Base-by-base conservation (phyloP, 2,888 invertebrate genomes). In the Cerastoderma edule region DNA sequence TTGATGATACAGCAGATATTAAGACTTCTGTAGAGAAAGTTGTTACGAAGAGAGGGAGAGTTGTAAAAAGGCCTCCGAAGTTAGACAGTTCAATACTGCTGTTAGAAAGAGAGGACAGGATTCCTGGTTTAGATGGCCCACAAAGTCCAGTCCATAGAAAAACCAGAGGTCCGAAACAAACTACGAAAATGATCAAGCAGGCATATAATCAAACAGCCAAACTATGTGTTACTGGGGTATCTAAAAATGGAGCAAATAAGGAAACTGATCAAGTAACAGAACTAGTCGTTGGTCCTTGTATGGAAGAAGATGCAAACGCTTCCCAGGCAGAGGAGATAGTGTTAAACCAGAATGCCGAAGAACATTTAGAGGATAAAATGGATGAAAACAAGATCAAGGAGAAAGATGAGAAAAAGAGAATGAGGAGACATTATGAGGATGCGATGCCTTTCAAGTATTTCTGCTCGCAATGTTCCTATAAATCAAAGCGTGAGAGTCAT, bases 381-480 rank as follows among this genome's bases (percentile, higher is more conserved):
- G 13, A n/a, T 27, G 53, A 53, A 24, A 8, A 6, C 4, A n/a
- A 4, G 2, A 27, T 27, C 32, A 56, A 56, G 32, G 32, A 30
- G 8, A 60, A 60, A 27, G 60, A 63, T 1, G 56, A 65, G 1
- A 75, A 65, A 46, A 74, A 67, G 50, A 71, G 53, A 53, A 46
- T 65, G n/a, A 86, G 82, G 67, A 89, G 87, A 65, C 83, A 89
- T 63, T 89, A 90, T 69, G 90, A 90, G 69, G 94, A 95, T 95
- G 88, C 95, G 95, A 5, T 95, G 94, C 89, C 85, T 78, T 93
- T 88, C 76, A 93, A 93, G 78, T 92, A 90, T 81, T 93, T 91
- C 78, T 93, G 93, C 75, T 84, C 84, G 3, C 78, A 88, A n/a
- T 93, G 93, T 77, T 93, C 93, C 0, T 93, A 93, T 79, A 93